Evolutionary conservation across 2,113 vertebrate species (phyloP).

Genomic region (Saccopteryx leptura): DNA sequence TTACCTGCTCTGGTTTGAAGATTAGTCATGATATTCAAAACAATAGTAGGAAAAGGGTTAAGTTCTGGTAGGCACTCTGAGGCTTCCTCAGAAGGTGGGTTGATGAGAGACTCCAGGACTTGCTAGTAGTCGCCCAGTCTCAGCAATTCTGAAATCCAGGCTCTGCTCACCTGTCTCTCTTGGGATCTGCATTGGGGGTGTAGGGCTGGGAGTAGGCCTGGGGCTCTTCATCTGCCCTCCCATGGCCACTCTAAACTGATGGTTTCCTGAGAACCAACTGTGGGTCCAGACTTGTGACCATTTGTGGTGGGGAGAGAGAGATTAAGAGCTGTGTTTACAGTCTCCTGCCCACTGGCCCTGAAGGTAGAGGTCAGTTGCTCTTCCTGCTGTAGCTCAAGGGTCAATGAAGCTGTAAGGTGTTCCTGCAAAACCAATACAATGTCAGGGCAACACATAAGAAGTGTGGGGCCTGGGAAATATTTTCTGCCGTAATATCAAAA

Average conservation of each 20-base stretch:
- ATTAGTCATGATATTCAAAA: slow-evolving; percentile 3
- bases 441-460: slow-evolving; percentile 48
- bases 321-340: slow-evolving; percentile 40
- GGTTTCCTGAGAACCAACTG: slow-evolving; percentile 72
- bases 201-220: neutral
- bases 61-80: neutral
- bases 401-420: neutral
- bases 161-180: neutral
- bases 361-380: neutral
- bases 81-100: neutral
- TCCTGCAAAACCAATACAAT: neutral
- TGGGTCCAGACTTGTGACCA: slow-evolving; percentile 66
- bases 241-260: slow-evolving; percentile 49
- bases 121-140: neutral
- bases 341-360: neutral
- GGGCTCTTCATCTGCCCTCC: neutral
- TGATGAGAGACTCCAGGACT: slow-evolving; percentile 26
- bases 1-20: slow-evolving; percentile 29
- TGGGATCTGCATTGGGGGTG: neutral
- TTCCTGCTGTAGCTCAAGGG: neutral
- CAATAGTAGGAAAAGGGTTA: neutral
- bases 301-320: slow-evolving; percentile 35
- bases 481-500: slow-evolving; percentile 30
- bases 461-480: neutral
- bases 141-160: neutral